Percentiles rank a stretch among this genome's conserved stretches.
Evolutionary conservation across 2,888 invertebrate genomes (phyloP).

Genomic region (Bellardia bayeri): DNA sequence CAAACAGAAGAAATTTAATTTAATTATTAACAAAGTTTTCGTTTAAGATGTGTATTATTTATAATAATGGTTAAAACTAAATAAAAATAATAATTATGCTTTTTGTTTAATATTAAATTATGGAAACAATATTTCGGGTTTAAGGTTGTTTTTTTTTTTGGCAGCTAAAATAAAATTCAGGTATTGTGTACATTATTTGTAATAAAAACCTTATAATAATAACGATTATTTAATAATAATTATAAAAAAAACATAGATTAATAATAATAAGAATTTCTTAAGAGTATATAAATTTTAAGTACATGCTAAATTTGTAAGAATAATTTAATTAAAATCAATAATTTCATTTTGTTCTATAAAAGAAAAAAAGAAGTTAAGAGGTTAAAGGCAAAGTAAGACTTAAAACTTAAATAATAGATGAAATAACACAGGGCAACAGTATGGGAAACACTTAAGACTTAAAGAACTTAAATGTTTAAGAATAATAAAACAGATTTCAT

Average conservation of each 20-base stretch:
- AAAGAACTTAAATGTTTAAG: not conserved
- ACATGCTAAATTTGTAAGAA: constrained; percentile 31
- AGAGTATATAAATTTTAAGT: not conserved
- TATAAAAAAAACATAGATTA: constrained; percentile 31
- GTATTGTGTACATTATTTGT: constrained; percentile 37
- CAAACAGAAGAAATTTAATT: constrained; percentile 43
- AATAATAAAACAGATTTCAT: no score
- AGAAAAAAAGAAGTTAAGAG: not conserved
- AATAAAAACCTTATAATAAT: constrained; percentile 7
- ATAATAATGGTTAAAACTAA: constrained; percentile 9
- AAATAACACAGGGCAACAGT: constrained; percentile 45
- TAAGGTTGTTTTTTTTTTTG: not conserved
- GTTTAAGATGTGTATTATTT: constrained; percentile 12
- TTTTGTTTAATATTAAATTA: constrained; percentile 73
- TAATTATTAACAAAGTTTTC: constrained; percentile 50
- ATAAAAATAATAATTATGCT: constrained; percentile 72
- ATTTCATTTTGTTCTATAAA: constrained; percentile 42
- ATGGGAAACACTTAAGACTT: not conserved
- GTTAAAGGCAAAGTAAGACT: not conserved
- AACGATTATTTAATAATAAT: constrained; percentile 16
- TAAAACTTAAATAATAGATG: not conserved
- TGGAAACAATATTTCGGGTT: constrained; percentile 44
- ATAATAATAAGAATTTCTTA: not conserved
- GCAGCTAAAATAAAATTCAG: constrained; percentile 45
- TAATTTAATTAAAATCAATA: constrained; percentile 36